These are phyloP conservation scores for Euclidia mi DNA, from an alignment of 2,888 invertebrate genomes.

Conservation along the genomic window DNA sequence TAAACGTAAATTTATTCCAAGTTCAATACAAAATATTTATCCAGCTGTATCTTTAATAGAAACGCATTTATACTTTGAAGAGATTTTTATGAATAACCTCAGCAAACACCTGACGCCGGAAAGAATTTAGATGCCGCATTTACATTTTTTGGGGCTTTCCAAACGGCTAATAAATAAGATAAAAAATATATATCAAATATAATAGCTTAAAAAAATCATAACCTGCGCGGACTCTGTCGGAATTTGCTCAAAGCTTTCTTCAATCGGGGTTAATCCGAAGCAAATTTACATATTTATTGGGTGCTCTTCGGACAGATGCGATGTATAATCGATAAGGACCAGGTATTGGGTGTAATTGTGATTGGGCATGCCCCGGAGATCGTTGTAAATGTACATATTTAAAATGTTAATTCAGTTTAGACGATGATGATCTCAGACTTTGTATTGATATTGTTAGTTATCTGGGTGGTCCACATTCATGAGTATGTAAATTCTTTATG, in stretches of 20 bases:
- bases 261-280: slow-evolving; percentile 67
- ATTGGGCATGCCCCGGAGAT: no score
- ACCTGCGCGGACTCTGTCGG: slow-evolving; percentile 47
- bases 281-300: slow-evolving; percentile 86
- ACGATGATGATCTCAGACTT: slow-evolving; percentile 32
- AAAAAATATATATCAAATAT: slow-evolving; percentile 38
- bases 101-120: not conserved
- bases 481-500: slow-evolving; percentile 10
- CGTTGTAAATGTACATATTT: no score
- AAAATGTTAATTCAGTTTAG: no score
- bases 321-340: slow-evolving; percentile 75
- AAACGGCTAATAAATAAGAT: slow-evolving; percentile 14
- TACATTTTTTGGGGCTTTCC: slow-evolving; percentile 6
- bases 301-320: slow-evolving; percentile 70
- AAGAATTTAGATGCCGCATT: slow-evolving; percentile 19
- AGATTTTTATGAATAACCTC: slow-evolving; percentile 1
- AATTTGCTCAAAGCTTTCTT: slow-evolving; percentile 46
- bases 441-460: slow-evolving; percentile 48
- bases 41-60: no score
- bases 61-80: no score
- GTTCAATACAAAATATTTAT: no score
- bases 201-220: slow-evolving; percentile 59
- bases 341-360: slow-evolving; percentile 58
- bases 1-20: no score
- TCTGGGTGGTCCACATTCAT: slow-evolving; percentile 30